Conservation (phyloP, 2,797 vertebrate genomes). For the Bradypodion pumilum region DNA sequence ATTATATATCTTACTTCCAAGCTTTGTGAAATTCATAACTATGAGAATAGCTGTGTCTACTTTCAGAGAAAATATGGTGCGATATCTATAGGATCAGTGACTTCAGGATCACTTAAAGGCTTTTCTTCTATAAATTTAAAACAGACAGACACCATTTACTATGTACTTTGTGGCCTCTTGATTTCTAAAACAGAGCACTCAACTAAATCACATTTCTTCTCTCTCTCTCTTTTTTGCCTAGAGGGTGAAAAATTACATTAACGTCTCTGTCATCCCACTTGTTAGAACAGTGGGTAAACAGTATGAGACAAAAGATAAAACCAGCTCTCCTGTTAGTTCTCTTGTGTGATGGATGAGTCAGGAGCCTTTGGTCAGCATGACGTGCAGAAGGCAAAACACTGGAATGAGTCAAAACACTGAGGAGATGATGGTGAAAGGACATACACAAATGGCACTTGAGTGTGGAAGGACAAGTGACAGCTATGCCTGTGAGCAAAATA, state of each 20-base stretch:
- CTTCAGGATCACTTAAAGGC: slow-evolving; percentile 32
- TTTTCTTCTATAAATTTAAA: slow-evolving; percentile 11
- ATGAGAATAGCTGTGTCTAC: not conserved
- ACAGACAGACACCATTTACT: not conserved
- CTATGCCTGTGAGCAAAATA: slow-evolving; percentile 41
- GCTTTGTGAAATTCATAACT: not conserved
- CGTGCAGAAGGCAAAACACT: slow-evolving; percentile 59
- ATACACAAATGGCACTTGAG: slow-evolving; percentile 42
- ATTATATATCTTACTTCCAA: not conserved
- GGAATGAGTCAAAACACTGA: slow-evolving; percentile 46
- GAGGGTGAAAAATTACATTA: slow-evolving; percentile 47
- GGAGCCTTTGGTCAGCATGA: slow-evolving; percentile 58
- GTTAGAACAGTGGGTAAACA: slow-evolving; percentile 35
- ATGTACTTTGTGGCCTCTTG: slow-evolving; percentile 30
- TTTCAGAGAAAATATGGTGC: not conserved
- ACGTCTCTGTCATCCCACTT: slow-evolving; percentile 31
- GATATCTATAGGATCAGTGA: not conserved
- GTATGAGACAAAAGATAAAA: slow-evolving; percentile 57
- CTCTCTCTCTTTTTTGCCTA: slow-evolving; percentile 44
- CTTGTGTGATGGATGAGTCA: slow-evolving; percentile 64
- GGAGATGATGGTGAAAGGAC: slow-evolving; percentile 52
- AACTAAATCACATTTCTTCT: slow-evolving; percentile 25
- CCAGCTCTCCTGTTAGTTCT: slow-evolving; percentile 47
- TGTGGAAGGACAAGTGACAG: slow-evolving; percentile 55
- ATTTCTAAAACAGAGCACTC: slow-evolving; percentile 38